A percentile compares a stretch with the other conserved stretches of the same genome.
phyloP scores from a whole-genome alignment of 2,113 vertebrate species.

The Balaeniceps rex region DNA sequence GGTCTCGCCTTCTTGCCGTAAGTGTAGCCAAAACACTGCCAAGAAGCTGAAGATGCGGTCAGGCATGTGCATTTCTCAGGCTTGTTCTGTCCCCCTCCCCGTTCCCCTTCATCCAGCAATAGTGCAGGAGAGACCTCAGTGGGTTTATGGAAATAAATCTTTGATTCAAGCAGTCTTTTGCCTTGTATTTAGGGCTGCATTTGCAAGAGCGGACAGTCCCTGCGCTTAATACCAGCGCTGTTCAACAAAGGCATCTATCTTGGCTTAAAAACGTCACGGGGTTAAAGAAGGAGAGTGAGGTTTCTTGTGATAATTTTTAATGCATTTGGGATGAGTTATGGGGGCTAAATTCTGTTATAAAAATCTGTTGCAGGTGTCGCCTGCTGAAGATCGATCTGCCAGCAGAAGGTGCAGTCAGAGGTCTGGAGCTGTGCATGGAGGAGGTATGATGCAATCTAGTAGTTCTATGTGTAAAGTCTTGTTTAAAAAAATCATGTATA shows the following conservation, averaged over 20 bases:
- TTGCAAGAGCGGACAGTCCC: background rate
- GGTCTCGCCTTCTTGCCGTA: fast-evolving
- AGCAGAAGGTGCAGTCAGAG: background rate
- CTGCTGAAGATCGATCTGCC: background rate
- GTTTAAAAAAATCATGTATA: fast-evolving
- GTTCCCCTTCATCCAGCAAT: background rate
- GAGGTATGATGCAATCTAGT: background rate
- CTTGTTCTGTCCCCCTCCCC: background rate
- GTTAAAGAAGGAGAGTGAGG: background rate
- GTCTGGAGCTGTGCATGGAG: background rate
- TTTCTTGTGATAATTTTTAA: fast-evolving
- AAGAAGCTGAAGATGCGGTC: background rate
- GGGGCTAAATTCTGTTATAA: background rate
- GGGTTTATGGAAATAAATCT: background rate
- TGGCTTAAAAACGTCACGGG: fast-evolving
- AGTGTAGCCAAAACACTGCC: background rate
- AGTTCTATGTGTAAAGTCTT: background rate
- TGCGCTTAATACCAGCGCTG: background rate
- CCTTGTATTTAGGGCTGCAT: fast-evolving
- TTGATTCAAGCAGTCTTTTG: no score
- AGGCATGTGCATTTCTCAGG: fast-evolving
- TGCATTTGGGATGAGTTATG: background rate
- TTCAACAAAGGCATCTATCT: background rate
- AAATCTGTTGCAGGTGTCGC: background rate
- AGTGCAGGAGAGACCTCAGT: background rate